Percentiles rank a stretch among this genome's conserved stretches.
Conservation (phyloP, 2,797 vertebrate species). For the Potorous gilbertii region DNA sequence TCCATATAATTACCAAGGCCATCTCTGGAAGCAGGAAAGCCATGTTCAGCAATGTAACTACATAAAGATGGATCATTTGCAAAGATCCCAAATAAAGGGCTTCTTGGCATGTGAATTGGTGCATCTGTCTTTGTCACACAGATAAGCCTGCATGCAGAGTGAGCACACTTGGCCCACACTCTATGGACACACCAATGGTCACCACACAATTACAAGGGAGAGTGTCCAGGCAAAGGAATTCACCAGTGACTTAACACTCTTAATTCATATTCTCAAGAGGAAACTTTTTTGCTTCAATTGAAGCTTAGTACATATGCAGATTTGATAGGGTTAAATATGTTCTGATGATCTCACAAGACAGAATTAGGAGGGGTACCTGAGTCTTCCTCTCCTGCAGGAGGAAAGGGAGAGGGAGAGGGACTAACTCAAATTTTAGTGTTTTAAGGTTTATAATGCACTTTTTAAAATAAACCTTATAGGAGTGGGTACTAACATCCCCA, state of each 20-base stretch:
- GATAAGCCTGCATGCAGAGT: background rate
- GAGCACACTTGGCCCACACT: too few species aligned
- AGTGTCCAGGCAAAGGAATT: background rate
- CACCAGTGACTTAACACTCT: background rate
- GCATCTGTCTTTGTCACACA: background rate
- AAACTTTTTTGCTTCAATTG: constrained; percentile 18
- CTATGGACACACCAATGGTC: too few species aligned
- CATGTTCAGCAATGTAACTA: constrained; percentile 7
- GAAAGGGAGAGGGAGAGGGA: background rate
- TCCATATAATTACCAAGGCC: background rate
- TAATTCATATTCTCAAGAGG: background rate
- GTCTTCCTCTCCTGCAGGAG: background rate
- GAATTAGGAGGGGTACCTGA: background rate
- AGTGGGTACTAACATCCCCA: background rate
- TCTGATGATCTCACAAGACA: background rate
- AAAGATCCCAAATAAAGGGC: constrained; percentile 33
- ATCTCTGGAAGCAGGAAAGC: constrained; percentile 1
- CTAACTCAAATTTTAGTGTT: background rate
- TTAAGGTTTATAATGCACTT: background rate
- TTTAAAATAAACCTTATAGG: background rate
- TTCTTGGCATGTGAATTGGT: background rate
- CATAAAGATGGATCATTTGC: background rate
- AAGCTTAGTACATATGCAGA: background rate
- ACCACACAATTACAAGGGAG: background rate
- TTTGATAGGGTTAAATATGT: background rate